Percentiles rank a stretch among this genome's conserved stretches.
Evolutionary conservation across 2,888 invertebrate genomes (phyloP).

Genomic region (Myopa testacea): DNA sequence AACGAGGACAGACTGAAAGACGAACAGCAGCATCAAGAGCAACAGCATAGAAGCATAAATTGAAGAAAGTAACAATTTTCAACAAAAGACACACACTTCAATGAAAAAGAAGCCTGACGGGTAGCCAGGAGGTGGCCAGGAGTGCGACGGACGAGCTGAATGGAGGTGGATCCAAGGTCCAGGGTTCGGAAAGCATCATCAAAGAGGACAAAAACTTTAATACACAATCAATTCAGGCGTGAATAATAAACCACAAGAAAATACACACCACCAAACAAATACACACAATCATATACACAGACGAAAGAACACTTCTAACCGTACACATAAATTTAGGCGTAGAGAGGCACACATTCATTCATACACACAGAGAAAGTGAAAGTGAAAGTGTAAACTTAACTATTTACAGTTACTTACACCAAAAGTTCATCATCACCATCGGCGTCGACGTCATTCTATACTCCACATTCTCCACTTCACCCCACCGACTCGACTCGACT

Average conservation of each 20-base stretch:
- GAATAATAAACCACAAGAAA: slow-evolving; percentile 67
- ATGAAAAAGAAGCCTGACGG: neutral
- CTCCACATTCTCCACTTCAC: neutral
- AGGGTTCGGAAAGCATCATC: slow-evolving; percentile 15
- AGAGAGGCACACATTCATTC: neutral
- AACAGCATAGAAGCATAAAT: neutral
- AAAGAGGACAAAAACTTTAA: slow-evolving; percentile 59
- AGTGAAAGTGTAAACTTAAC: slow-evolving; percentile 58
- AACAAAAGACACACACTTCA: slow-evolving; percentile 31
- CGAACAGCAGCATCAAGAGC: neutral
- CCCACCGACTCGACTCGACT: neutral
- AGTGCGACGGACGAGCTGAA: neutral
- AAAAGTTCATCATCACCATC: slow-evolving; percentile 31
- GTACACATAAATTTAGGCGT: neutral
- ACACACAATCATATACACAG: slow-evolving; percentile 50
- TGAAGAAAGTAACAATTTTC: slow-evolving; percentile 12
- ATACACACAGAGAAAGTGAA: slow-evolving; percentile 52
- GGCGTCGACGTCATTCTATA: neutral
- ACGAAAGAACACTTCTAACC: slow-evolving; percentile 48
- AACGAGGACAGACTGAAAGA: neutral
- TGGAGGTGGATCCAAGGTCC: neutral
- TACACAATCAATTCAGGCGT: slow-evolving; percentile 68
- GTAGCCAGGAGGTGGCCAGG: neutral
- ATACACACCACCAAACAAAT: slow-evolving; percentile 55
- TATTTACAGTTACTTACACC: slow-evolving; percentile 39